phyloP scores from a whole-genome alignment of 2,888 invertebrate species.

The Cantharis lateralis region DNA sequence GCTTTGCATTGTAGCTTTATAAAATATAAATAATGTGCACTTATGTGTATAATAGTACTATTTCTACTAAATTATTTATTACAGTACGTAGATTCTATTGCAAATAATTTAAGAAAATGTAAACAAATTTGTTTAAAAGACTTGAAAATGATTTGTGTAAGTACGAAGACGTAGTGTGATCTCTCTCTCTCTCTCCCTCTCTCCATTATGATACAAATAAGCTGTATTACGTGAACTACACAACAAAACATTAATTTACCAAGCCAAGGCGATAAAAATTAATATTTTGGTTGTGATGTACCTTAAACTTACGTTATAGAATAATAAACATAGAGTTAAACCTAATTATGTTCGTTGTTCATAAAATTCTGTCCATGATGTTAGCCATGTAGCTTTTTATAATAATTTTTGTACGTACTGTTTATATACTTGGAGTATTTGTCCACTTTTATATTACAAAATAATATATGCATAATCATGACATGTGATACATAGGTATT shows the following conservation, averaged over 20 bases:
- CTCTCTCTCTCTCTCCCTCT: conserved; percentile 11
- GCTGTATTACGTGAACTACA: neutral
- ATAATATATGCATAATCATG: conserved; percentile 53
- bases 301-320: neutral
- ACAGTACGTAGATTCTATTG: neutral
- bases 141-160: neutral
- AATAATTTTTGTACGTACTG: conserved; percentile 49
- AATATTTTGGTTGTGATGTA: conserved; percentile 2
- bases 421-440: conserved; percentile 39
- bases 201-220: no score
- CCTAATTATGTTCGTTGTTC: conserved; percentile 9
- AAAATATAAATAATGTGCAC: conserved; percentile 13
- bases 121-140: conserved; percentile 9
- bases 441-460: conserved; percentile 49
- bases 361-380: conserved; percentile 48
- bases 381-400: conserved; percentile 54
- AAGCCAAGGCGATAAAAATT: conserved; percentile 1
- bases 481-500: conserved; percentile 54
- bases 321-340: conserved; percentile 13
- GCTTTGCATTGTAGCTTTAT: conserved; percentile 31
- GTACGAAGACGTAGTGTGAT: conserved; percentile 20
- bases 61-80: conserved; percentile 6
- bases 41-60: conserved; percentile 34
- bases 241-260: conserved; percentile 17
- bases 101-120: neutral